Percentiles rank a stretch among this genome's conserved stretches.
Conservation (phyloP, 2,797 vertebrate species). For the Chanos chanos region DNA sequence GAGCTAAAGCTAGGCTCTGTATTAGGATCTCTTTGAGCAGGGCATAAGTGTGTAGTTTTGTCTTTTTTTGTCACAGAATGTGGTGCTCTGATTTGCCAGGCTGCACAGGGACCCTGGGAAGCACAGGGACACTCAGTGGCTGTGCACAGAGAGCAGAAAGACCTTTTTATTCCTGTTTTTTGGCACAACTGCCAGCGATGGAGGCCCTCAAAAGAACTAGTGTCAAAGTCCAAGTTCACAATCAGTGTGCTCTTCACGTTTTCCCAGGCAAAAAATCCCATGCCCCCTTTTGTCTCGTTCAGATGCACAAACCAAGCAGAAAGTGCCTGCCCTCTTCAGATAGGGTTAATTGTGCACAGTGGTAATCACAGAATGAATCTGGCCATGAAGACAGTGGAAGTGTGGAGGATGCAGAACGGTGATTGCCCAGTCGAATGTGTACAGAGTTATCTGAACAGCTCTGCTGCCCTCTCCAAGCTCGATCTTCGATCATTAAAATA, state of each 20-base stretch:
- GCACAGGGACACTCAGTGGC: constrained; percentile 38
- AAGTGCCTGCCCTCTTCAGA: constrained; percentile 23
- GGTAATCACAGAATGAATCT: constrained; percentile 21
- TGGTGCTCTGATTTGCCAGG: constrained; percentile 49
- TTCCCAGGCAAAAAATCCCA: constrained; percentile 63
- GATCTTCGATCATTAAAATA: too few species aligned
- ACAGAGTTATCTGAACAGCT: too few species aligned
- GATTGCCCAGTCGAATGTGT: too few species aligned
- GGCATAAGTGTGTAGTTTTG: constrained; percentile 57
- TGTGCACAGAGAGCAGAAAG: constrained; percentile 60
- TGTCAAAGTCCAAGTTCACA: constrained; percentile 51
- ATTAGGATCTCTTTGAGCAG: too few species aligned
- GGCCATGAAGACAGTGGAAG: constrained; percentile 38
- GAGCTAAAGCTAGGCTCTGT: too few species aligned
- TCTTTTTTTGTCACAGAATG: constrained; percentile 63
- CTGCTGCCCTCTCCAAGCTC: too few species aligned
- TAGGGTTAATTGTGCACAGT: constrained; percentile 5
- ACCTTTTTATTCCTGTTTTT: constrained; percentile 67
- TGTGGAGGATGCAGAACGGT: constrained; percentile 29
- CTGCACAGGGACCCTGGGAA: constrained; percentile 48
- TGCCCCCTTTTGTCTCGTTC: constrained; percentile 62
- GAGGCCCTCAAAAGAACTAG: constrained; percentile 56
- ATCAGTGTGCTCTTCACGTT: constrained; percentile 68
- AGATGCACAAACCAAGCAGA: constrained; percentile 54
- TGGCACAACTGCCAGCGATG: constrained; percentile 56